phyloP scores from a whole-genome alignment of 2,888 invertebrate genomes.

The Conistra vaccinii region DNA sequence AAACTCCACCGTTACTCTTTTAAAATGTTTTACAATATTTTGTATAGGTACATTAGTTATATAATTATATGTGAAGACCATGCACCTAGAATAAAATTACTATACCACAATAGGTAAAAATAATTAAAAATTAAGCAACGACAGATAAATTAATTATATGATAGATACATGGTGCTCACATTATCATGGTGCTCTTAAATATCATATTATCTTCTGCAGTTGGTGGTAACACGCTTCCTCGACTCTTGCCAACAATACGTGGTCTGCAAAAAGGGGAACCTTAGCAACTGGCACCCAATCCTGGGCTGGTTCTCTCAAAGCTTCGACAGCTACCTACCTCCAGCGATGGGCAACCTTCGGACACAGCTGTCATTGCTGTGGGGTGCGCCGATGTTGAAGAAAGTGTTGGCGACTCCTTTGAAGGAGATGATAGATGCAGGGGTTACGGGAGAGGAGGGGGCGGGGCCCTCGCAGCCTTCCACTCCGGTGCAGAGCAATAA shows the following conservation, averaged over 20 bases:
- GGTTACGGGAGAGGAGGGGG: slow-evolving; percentile 81
- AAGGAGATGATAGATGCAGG: slow-evolving; percentile 90
- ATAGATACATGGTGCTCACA: too few species aligned
- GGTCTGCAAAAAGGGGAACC: slow-evolving; percentile 96
- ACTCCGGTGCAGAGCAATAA: slow-evolving; percentile 85
- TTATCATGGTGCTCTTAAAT: too few species aligned
- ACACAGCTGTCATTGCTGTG: slow-evolving; percentile 94
- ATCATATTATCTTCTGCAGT: slow-evolving; percentile 86
- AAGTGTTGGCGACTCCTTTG: slow-evolving; percentile 82
- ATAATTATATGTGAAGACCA: too few species aligned
- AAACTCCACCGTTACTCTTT: too few species aligned
- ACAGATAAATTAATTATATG: too few species aligned
- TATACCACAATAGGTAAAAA: too few species aligned
- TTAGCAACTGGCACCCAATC: slow-evolving; percentile 99
- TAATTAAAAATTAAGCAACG: too few species aligned
- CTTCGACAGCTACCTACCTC: slow-evolving; percentile 93
- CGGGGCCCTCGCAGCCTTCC: slow-evolving; percentile 90
- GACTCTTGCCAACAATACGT: slow-evolving; percentile 98
- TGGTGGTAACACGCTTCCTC: slow-evolving; percentile 95
- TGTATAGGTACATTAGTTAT: too few species aligned
- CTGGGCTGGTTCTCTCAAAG: slow-evolving; percentile 98
- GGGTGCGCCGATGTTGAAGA: slow-evolving; percentile 88
- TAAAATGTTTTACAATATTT: too few species aligned
- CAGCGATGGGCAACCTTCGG: slow-evolving; percentile 93
- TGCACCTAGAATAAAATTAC: too few species aligned